Percentiles rank a stretch among this genome's conserved stretches.
Evolutionary conservation across 1,140 invertebrate genomes (phyloP).

Genomic region (Dreissena rostriformis): DNA sequence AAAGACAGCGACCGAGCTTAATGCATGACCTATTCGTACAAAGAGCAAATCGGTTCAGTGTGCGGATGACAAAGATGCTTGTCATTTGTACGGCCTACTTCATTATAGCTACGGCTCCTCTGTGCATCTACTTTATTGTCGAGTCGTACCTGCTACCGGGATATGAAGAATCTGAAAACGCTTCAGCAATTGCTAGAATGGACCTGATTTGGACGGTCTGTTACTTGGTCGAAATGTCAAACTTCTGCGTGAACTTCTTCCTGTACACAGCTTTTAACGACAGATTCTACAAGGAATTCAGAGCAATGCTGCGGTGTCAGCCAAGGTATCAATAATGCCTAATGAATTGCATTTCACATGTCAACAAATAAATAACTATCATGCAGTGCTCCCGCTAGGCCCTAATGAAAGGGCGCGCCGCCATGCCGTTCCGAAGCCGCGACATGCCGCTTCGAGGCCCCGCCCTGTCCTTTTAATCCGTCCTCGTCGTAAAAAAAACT

Average conservation of each 20-base stretch:
- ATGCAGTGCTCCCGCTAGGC: too few relatives aligned
- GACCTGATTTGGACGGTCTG: conserved; percentile 83
- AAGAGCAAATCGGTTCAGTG: conserved; percentile 37
- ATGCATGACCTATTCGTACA: conserved; percentile 15
- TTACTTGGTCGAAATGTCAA: conserved; percentile 88
- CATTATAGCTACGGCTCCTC: conserved; percentile 68
- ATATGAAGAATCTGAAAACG: conserved; percentile 16
- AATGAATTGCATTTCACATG: not conserved
- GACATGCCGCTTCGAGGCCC: too few relatives aligned
- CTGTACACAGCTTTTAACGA: conserved; percentile 91
- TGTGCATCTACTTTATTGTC: conserved; percentile 67
- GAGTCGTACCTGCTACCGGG: conserved; percentile 51
- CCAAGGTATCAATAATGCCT: conserved; percentile 20
- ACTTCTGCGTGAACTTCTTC: conserved; percentile 92
- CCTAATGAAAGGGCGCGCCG: too few relatives aligned
- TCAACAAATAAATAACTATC: not conserved
- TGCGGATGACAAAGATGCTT: conserved; percentile 65
- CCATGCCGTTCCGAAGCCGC: too few relatives aligned
- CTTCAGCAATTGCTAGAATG: conserved; percentile 20
- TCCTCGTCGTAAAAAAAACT: too few relatives aligned
- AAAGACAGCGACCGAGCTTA: conserved; percentile 26
- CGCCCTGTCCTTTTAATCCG: too few relatives aligned
- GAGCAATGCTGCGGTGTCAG: conserved; percentile 20
- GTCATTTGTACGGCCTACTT: conserved; percentile 68
- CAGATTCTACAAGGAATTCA: conserved; percentile 86